Base-by-base conservation (phyloP, 2,888 invertebrate genomes). In the Scrobipalpa costella region DNA sequence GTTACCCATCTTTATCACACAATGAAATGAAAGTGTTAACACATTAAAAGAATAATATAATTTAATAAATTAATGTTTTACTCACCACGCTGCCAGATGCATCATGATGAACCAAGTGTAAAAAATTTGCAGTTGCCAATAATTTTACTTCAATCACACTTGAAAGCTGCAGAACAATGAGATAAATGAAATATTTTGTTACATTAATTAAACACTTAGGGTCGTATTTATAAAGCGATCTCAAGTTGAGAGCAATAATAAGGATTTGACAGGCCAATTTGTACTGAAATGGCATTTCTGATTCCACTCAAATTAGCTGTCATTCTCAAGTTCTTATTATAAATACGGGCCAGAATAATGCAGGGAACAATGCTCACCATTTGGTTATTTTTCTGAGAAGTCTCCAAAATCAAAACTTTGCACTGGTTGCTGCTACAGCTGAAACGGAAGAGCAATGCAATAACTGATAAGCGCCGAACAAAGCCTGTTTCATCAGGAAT, bases 61-160 rank as follows among this genome's bases (percentile, higher is more conserved):
- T n/a, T 15, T 44, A 44, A 44, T 44, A n/a, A 44, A 44, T 44
- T 44, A 44, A n/a, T 15, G 15, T 40, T 44, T 9, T 5, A 62
- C 85, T 85, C 77, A 91, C 92, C 92, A 92, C 76, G 92, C 92
- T 70, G 92, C 90, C 66, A 92, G 75, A 65, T 90, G 87, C 80
- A 85, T 90, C 91, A 91, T 90, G 71, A 64, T 79, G 73, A 65
- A 68, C 65, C 66, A 62, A 71, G 65, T 74, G 69, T 70, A 64
- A 73, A 63, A 68, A 72, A 64, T 73, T 71, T 64, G 72, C 69
- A 57, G 70, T 67, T 63, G 69, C 70, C 68, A 76, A 71, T 67
- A 69, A 65, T 69, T 69, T 69, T 44, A 71, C 64, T 66, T 71
- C 68, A 64, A 63, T 69, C 58, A 50, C 72, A 68, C 69, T 75